Conservation (phyloP, 2,797 vertebrate species). For the Steatocranus sp. region DNA sequence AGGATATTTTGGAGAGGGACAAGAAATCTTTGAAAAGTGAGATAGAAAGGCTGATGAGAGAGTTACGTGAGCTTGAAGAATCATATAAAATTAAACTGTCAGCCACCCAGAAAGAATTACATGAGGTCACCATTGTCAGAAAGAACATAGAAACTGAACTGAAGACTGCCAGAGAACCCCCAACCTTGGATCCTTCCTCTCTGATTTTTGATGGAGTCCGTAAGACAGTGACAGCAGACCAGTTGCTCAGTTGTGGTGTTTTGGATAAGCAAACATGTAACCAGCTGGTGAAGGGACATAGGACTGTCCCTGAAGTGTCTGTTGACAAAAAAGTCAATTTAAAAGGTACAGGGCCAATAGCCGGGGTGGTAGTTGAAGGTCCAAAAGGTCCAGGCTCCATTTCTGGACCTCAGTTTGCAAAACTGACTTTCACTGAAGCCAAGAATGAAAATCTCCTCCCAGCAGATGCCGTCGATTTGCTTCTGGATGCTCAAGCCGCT, state of each 20-base stretch:
- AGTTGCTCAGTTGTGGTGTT: slow-evolving; percentile 81
- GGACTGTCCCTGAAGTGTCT: slow-evolving; percentile 82
- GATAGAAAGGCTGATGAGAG: slow-evolving; percentile 82
- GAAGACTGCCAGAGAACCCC: slow-evolving; percentile 74
- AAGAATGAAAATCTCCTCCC: slow-evolving; percentile 82
- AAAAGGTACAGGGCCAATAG: slow-evolving; percentile 79
- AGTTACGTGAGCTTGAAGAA: slow-evolving; percentile 82
- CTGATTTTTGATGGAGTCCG: slow-evolving; percentile 85
- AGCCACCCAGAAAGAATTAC: slow-evolving; percentile 74
- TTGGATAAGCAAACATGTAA: slow-evolving; percentile 57
- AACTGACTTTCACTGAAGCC: slow-evolving; percentile 84
- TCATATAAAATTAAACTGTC: slow-evolving; percentile 76
- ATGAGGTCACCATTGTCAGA: slow-evolving; percentile 73
- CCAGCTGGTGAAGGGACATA: slow-evolving; percentile 82
- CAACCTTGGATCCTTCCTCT: slow-evolving; percentile 76
- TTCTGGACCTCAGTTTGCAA: slow-evolving; percentile 66
- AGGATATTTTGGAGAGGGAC: slow-evolving; percentile 82
- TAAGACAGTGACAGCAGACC: slow-evolving; percentile 86
- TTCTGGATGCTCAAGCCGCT: slow-evolving; percentile 86
- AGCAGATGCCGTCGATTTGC: slow-evolving; percentile 71
- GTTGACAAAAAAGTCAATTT: slow-evolving; percentile 81
- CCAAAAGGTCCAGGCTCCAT: slow-evolving; percentile 27
- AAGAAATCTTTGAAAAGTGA: slow-evolving; percentile 78
- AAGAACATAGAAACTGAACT: slow-evolving; percentile 79
- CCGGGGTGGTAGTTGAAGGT: slow-evolving; percentile 77